Evolutionary conservation across 2,888 invertebrate species (phyloP), one percentile per base, ranked within the genome.

Genomic region (Panopea generosa): DNA sequence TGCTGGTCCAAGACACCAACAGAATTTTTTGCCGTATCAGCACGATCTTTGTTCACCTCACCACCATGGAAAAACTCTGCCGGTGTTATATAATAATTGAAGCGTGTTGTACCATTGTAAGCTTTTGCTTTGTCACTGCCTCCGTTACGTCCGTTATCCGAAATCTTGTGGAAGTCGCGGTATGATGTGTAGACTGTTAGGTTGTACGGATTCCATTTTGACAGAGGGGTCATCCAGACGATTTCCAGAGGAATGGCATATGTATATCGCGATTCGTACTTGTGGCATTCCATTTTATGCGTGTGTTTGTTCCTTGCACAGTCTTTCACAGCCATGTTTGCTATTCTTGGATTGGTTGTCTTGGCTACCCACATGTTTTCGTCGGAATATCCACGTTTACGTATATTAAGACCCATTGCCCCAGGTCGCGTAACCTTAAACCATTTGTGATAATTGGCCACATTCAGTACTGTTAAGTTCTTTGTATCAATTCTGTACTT

Each of bases 181-280:
- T 38, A 18, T 4, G 57, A 50, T 20, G 27, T 57, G 9, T 29
- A 2, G 11, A 72, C 16, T 1, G 45, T 52, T 1, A 76, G 38
- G 29, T 87, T 74, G 80, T 86, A 87, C 4, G 90, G 90, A 59
- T 90, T 90, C 90, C 90, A 90, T 22, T 56, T 69, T 24, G 71
- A 74, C 22, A 90, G 74, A 3, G 90, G 90, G 0, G 89, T 90
- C 57, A 85, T 24, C 84, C 85, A 90, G 45, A 90, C 78, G 16
- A 90, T 78, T 66, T 90, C 90, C 20, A 90, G 72, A 0, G 90
- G 90, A 16, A 90, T 85, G 20, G 90, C 89, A 50, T 89, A 90
- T 0, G 89, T 79, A 43, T 82, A 80, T 57, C 83, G 61, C 29
- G 82, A 66, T 7, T 68, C 52, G 7, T 77, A 65, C 2, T 52